Evolutionary conservation across 1,140 invertebrate genomes (phyloP).

Genomic region (Globodera ellingtonae): DNA sequence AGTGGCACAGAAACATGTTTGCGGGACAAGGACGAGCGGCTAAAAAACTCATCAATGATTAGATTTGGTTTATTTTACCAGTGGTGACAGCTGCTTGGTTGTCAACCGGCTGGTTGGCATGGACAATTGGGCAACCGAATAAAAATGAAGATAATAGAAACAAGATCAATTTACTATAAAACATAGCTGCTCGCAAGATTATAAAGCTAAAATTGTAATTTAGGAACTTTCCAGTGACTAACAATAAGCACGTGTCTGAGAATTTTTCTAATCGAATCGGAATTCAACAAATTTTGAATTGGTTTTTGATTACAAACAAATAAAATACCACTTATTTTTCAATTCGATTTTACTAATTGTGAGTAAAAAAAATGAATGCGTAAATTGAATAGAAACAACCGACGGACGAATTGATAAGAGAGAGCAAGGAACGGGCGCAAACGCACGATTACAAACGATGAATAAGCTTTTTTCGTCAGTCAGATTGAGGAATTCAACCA

Average conservation of each 20-base stretch:
- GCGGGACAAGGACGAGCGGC: constrained; percentile 13
- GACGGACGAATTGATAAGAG: not conserved
- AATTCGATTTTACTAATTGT: too few relatives aligned
- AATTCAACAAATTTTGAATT: too few relatives aligned
- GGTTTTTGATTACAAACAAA: too few relatives aligned
- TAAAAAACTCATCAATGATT: not conserved
- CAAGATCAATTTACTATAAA: not conserved
- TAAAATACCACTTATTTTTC: too few relatives aligned
- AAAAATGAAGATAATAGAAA: not conserved
- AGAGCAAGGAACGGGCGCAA: not conserved
- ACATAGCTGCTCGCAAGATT: not conserved
- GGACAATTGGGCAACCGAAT: not conserved
- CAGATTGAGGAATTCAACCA: not conserved
- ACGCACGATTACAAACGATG: not conserved
- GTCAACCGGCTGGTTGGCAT: not conserved
- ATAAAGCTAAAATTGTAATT: too few relatives aligned
- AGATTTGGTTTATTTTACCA: not conserved
- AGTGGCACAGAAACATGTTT: constrained; percentile 23
- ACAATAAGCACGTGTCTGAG: too few relatives aligned
- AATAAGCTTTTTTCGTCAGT: not conserved
- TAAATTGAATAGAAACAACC: not conserved
- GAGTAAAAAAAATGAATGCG: not conserved
- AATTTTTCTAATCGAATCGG: too few relatives aligned
- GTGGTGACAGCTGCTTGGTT: not conserved
- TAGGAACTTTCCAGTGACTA: too few relatives aligned